Base-by-base conservation (phyloP, 2,113 vertebrate genomes). In the Hippocampus mohnikei region DNA sequence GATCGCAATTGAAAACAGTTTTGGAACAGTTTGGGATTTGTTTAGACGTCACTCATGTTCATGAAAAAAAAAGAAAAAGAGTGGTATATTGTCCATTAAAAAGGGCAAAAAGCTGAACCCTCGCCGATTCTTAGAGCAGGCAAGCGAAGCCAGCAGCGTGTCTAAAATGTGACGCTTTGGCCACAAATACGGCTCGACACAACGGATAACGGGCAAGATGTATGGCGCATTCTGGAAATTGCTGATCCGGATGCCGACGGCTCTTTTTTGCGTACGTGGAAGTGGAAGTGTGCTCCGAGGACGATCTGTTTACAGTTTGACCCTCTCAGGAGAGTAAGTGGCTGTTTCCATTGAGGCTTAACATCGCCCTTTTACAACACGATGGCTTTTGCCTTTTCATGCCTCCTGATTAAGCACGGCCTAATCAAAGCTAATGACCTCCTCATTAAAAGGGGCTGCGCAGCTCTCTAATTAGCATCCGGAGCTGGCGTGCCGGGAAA, bases 351-450 rank as follows among this genome's bases (percentile, higher is more conserved):
- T 78, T 84, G 71, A 37, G 74, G 78, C 64, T 80, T 67, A 75
- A 69, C 78, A 66, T 73, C 64, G 18, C 69, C 80, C 89, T 91
- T 86, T 81, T 83, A 90, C 88, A 90, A 73, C 69, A 75, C 85
- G 88, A 91, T 84, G 81, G 81, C 71, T 82, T 81, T 90, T 13
- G 86, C 87, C 92, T 94, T 86, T 91, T 93, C 94, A 94, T 92
- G 93, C 91, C 88, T 90, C 88, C 88, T 93, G 94, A 94, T 93
- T 95, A 95, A 94, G 91, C 87, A 85, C 94, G 84, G 92, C 84
- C 86, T 96, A 96, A 97, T 97, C 94, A 96, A 92, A 93, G 93
- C 92, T 96, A 96, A 96, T 94, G 94, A 93, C 93, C 91, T 81
- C 87, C 94, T 89, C 90, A 59, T 89, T 94, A 93, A 91, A 86